Conservation (phyloP, 2,888 invertebrate species). For the Lasiommata megera region DNA sequence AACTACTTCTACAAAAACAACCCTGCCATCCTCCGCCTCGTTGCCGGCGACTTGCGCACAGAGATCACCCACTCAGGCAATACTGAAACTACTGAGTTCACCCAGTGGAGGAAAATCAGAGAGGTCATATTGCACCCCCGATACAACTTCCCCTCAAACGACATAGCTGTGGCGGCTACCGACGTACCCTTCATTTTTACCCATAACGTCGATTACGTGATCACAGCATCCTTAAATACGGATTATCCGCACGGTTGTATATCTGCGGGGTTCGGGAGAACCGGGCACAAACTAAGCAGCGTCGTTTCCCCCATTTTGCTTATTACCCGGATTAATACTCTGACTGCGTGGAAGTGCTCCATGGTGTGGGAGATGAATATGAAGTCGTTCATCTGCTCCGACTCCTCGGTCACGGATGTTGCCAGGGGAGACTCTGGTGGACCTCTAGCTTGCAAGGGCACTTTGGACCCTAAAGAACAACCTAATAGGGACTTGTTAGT, state of each 20-base stretch:
- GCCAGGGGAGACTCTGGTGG: conserved; percentile 62
- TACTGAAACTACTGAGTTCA: conserved; percentile 35
- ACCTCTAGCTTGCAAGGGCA: conserved; percentile 50
- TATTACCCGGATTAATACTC: conserved; percentile 41
- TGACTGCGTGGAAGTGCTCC: conserved; percentile 46
- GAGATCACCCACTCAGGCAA: conserved; percentile 40
- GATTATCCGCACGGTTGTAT: conserved; percentile 47
- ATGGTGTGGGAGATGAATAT: conserved; percentile 56
- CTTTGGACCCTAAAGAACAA: conserved; percentile 41
- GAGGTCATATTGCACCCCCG: conserved; percentile 34
- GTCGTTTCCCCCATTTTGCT: conserved; percentile 43
- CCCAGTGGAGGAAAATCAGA: conserved; percentile 41
- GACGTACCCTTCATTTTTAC: conserved; percentile 41
- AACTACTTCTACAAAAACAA: conserved; percentile 44
- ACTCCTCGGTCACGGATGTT: conserved; percentile 45
- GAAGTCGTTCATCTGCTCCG: conserved; percentile 49
- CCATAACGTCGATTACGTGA: conserved; percentile 38
- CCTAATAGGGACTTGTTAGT: conserved; percentile 43
- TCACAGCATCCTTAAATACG: conserved; percentile 30
- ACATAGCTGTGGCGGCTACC: conserved; percentile 50
- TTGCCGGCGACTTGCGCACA: conserved; percentile 49
- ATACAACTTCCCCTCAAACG: conserved; percentile 45
- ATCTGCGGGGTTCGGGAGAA: conserved; percentile 52
- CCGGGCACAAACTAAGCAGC: conserved; percentile 26
- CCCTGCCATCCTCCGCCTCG: conserved; percentile 41